Evolutionary conservation across 2,888 invertebrate genomes (phyloP), one percentile per base, ranked within the genome.

Genomic region (Pristionchus fissidentatus): DNA sequence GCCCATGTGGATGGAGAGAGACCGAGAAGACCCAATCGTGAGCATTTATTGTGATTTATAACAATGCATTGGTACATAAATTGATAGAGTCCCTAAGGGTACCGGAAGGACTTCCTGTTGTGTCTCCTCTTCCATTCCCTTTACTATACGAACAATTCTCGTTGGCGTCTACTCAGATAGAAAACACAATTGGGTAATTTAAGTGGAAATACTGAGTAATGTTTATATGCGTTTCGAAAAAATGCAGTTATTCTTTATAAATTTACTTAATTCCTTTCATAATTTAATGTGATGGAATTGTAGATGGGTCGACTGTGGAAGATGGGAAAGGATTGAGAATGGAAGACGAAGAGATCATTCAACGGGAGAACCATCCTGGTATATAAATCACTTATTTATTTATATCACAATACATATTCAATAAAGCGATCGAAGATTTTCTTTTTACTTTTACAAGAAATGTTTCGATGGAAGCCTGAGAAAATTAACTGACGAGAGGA

Each of bases 1-100:
- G 80, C 80, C 10, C 80, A 80, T 60, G 80, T 80, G 3, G 80
- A 80, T 26, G 60, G 60, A 55, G 80, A 80, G 22, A 46, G 80
- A 22, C 80, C 77, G 13, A 77, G 77, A 49, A 46, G 77, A 52
- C n/a, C 19, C 15, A 52, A 15, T 32, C 49, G 77, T 77, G n/a
- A 19, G 77, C 15, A 3, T 41, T 7, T 1, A 8, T 43, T 41
- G 4, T 73, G 4, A 43, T 73, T 41, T 73, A 70, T 35, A 70
- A 15, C 49, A 49, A 49, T 15, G 49, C 19, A 49, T 49, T 49
- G 49, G 49, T 10, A 10, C 49, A 10, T 15, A 49, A 49, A 49
- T 49, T 49, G 49, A 49, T 15, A 49, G 10, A 15, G 49, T 10
- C 49, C 10, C n/a, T n/a, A n/a, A n/a, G n/a, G n/a, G n/a, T n/a